Evolutionary conservation across 2,113 vertebrate genomes (phyloP), one percentile per base, ranked within the genome.

Genomic region (Hymenochirus boettgeri): DNA sequence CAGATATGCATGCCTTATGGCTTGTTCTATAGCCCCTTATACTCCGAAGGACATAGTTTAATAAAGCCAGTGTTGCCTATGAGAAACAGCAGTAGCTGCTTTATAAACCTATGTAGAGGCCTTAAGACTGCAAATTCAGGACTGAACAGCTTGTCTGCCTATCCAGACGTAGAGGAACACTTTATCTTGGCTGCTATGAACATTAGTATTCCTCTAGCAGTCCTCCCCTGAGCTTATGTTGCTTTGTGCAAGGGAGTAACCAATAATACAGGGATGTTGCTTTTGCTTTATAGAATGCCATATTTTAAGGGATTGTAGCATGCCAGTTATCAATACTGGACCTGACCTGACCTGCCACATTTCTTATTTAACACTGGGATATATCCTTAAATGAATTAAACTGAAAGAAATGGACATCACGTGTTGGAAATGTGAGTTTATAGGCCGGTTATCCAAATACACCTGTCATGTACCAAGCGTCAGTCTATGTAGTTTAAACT

Each of bases 161-260:
- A 17, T 24, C 22, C 39, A 47, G 45, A 10, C n/a, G 4, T 7
- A 35, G n/a, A 21, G 17, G 18, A 29, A 57, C n/a, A 33, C 46
- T 48, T 48, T 48, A 48, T 48, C 46, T 22, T 48, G 18, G 9
- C 46, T 48, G 18, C 46, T 22, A 21, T 48, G 18, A 22, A 48
- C 46, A 48, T 48, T 48, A 48, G 46, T 48, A 48, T 48, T 48
- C 46, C 19, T n/a, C n/a, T n/a, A 21, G 46, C 18, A 48, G 46
- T 11, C 46, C 18, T 21, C 46, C 22, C 18, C 5, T 48, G 19
- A 11, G 8, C 46, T 48, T 8, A 18, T 48, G 8, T 2, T 48
- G 9, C 19, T 19, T 42, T n/a, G 39, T 42, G n/a, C 3, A 42
- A 42, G 17, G 17, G 39, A n/a, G 15, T 42, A 12, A 35, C 33